Evolutionary conservation across 2,797 vertebrate genomes (phyloP).

Genomic region (Coranthus polyacanthus): DNA sequence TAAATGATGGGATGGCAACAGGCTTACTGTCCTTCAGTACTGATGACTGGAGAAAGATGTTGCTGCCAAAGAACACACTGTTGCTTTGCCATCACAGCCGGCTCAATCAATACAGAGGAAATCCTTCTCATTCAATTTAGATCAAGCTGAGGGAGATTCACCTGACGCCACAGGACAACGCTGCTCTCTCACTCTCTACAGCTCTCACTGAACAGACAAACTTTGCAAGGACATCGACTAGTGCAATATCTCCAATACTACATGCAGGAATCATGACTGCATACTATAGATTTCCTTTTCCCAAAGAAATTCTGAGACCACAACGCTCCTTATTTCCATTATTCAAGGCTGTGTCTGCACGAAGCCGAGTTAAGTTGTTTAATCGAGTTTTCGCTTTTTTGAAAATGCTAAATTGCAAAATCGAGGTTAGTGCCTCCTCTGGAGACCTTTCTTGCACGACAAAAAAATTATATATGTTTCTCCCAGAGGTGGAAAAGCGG

Average conservation of each 20-base stretch:
- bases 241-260: slow-evolving; percentile 1
- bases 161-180: slow-evolving; percentile 24
- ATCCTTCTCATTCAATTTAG: slow-evolving; percentile 66
- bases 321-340: not conserved
- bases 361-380: no score
- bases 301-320: not conserved
- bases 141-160: slow-evolving; percentile 56
- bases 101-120: slow-evolving; percentile 74
- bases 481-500: no score
- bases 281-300: slow-evolving; percentile 5
- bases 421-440: no score
- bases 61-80: slow-evolving; percentile 58
- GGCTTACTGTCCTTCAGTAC: slow-evolving; percentile 64
- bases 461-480: no score
- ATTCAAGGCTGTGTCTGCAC: not conserved
- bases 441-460: no score
- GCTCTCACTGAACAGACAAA: slow-evolving; percentile 17
- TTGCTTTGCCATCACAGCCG: slow-evolving; percentile 46
- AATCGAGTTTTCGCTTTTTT: no score
- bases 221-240: slow-evolving; percentile 38
- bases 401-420: no score
- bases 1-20: slow-evolving; percentile 44
- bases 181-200: not conserved
- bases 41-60: slow-evolving; percentile 51
- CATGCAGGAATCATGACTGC: slow-evolving; percentile 9